Conservation (phyloP, 2,113 vertebrate genomes). For the Anolis carolinensis region DNA sequence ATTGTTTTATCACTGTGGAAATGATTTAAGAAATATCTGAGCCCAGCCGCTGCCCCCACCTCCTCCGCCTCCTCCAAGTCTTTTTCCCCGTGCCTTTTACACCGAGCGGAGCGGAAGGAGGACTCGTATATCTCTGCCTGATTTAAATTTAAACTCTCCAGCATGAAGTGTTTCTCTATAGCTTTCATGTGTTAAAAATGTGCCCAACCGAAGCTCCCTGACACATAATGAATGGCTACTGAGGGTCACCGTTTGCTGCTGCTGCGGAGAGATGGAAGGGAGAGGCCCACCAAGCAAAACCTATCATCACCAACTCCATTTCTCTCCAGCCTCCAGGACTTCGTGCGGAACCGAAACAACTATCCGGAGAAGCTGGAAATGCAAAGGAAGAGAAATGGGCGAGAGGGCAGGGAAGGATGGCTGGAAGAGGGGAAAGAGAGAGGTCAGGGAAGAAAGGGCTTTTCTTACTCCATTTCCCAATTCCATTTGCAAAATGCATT, state of each 20-base stretch:
- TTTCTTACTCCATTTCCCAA: neutral
- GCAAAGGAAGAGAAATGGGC: neutral
- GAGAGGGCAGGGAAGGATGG: no score
- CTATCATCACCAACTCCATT: neutral
- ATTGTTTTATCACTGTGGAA: slow-evolving; percentile 12
- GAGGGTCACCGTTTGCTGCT: neutral
- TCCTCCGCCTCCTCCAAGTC: neutral
- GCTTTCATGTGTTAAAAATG: neutral
- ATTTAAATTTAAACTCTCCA: slow-evolving; percentile 4
- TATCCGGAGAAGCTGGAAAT: neutral
- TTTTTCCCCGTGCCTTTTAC: slow-evolving; percentile 12
- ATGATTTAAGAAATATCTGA: neutral
- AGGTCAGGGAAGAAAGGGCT: neutral
- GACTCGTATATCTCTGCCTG: neutral
- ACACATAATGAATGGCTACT: neutral
- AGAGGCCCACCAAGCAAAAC: neutral
- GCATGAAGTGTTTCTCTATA: neutral
- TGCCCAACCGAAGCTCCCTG: neutral
- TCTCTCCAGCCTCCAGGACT: neutral
- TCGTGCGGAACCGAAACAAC: neutral
- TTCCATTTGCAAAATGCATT: neutral
- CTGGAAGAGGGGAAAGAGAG: no score
- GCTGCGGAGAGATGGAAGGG: neutral
- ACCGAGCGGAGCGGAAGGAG: neutral
- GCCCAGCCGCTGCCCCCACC: no score